These are phyloP conservation scores for Heliconius sara DNA, from an alignment of 2,888 invertebrate genomes.

Conservation along the genomic window DNA sequence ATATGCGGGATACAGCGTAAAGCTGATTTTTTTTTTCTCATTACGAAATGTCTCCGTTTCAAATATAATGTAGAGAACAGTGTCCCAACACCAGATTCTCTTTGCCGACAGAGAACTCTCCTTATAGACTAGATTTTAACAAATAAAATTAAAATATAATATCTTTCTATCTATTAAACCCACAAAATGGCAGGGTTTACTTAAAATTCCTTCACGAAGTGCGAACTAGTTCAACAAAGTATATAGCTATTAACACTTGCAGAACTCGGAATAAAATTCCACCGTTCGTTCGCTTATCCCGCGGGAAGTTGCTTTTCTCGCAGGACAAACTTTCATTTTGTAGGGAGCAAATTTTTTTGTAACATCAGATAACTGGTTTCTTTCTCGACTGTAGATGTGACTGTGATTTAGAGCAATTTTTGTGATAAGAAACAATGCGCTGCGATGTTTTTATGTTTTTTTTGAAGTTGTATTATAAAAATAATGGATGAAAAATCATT, in stretches of 20 bases:
- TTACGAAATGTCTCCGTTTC: too few relatives aligned
- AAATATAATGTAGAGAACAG: too few relatives aligned
- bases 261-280: constrained; percentile 27
- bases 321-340: constrained; percentile 41
- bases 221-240: constrained; percentile 19
- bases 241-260: constrained; percentile 31
- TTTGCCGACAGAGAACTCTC: too few relatives aligned
- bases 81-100: too few relatives aligned
- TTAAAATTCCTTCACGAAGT: constrained; percentile 15
- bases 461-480: background rate
- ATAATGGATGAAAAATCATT: background rate
- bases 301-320: constrained; percentile 23
- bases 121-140: background rate
- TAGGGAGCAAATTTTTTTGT: constrained; percentile 38
- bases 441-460: background rate
- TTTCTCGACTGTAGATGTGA: background rate
- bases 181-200: constrained; percentile 11
- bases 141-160: background rate
- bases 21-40: too few relatives aligned
- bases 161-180: background rate
- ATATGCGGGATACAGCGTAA: too few relatives aligned
- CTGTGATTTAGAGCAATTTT: constrained; percentile 9
- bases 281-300: constrained; percentile 22
- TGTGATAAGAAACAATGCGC: background rate
- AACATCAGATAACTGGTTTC: constrained; percentile 42